Conservation (phyloP, 1,140 invertebrate genomes). For the Eufriesea mexicana region DNA sequence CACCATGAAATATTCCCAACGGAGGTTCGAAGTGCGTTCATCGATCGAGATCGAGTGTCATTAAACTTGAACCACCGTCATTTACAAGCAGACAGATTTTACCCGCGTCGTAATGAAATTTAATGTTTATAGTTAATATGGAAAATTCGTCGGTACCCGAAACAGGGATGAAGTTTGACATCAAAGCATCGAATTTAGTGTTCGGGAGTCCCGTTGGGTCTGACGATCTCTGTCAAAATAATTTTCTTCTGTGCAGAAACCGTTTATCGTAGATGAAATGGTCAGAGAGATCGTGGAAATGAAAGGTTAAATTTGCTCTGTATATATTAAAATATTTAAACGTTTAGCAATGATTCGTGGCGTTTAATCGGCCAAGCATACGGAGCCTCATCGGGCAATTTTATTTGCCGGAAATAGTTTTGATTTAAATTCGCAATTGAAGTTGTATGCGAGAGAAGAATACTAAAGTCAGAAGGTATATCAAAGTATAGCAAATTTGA, state of each 20-base stretch:
- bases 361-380: background rate
- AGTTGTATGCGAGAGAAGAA: too few relatives aligned
- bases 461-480: too few relatives aligned
- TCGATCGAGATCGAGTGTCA: background rate
- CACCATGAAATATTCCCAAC: background rate
- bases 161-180: too few relatives aligned
- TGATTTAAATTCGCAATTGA: too few relatives aligned
- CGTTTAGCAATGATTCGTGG: background rate
- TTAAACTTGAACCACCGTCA: background rate
- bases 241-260: background rate
- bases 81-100: background rate
- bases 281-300: background rate
- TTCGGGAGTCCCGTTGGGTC: too few relatives aligned
- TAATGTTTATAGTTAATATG: slow-evolving; percentile 13
- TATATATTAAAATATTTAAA: background rate
- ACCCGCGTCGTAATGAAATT: background rate
- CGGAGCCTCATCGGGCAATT: background rate
- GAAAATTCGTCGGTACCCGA: background rate
- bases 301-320: background rate
- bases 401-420: too few relatives aligned
- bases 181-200: too few relatives aligned
- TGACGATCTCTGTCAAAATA: background rate
- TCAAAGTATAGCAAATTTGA: too few relatives aligned
- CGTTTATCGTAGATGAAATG: too few relatives aligned
- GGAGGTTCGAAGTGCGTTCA: background rate